phyloP scores from a whole-genome alignment of 35 echinoderm and acorn worm genomes.

The Apostichopus japonicus region DNA sequence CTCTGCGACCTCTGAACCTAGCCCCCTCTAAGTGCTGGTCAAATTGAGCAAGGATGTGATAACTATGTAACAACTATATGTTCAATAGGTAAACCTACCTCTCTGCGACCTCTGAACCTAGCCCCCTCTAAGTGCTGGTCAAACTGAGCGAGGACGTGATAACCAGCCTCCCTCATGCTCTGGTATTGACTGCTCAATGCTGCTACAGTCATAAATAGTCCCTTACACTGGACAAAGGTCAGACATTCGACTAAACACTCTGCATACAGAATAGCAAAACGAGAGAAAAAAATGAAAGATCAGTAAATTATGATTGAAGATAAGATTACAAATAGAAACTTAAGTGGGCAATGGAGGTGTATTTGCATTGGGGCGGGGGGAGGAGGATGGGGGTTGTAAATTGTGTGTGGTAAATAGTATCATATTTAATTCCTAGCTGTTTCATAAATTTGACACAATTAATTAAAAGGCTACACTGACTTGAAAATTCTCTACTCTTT shows the following conservation, averaged over 20 bases:
- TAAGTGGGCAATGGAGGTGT: too few species aligned
- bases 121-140: slow-evolving; percentile 76
- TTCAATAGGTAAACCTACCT: slow-evolving; percentile 53
- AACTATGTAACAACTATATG: neutral
- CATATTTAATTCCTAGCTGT: too few species aligned
- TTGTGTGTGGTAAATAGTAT: too few species aligned
- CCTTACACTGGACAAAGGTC: slow-evolving; percentile 75
- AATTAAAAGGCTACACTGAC: too few species aligned
- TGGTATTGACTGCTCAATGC: slow-evolving; percentile 75
- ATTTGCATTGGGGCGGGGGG: too few species aligned
- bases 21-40: slow-evolving; percentile 77
- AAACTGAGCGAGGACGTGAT: slow-evolving; percentile 68
- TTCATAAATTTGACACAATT: too few species aligned
- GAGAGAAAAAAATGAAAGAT: neutral
- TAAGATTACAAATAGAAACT: too few species aligned
- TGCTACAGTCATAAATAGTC: slow-evolving; percentile 58
- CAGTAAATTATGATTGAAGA: too few species aligned
- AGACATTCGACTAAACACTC: slow-evolving; percentile 77
- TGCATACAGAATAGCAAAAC: neutral
- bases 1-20: slow-evolving; percentile 79
- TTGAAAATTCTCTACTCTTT: too few species aligned
- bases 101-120: slow-evolving; percentile 78
- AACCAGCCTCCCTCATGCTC: slow-evolving; percentile 69
- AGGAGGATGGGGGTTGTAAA: too few species aligned
- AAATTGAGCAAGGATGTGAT: slow-evolving; percentile 6